Evolutionary conservation across 2,797 vertebrate species (phyloP), one percentile per base, ranked within the genome.

Genomic region (Luscinia megarhynchos): DNA sequence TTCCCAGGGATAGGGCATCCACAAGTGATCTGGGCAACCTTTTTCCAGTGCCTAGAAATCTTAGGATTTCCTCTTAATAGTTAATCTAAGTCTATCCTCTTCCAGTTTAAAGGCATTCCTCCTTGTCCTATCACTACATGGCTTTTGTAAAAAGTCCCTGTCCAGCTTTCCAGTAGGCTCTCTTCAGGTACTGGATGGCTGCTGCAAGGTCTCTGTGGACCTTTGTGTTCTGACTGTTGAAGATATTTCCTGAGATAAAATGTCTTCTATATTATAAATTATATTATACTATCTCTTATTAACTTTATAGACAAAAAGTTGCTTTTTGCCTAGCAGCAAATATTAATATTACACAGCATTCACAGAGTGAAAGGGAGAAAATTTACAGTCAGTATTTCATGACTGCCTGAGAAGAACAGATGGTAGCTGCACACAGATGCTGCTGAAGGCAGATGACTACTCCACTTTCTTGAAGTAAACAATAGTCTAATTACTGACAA

Each of bases 401-500:
- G 87, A 87, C 54, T 0, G 3, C 36, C 57, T 50, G 66, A 94
- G 89, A 95, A 74, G 72, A 97, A 82, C 92, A 97, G 93, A 96
- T 94, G 89, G 90, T 54, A 94, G 63, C 69, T 84, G 64, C 45
- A 55, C 59, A 62, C 48, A 92, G 87, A 89, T 57, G 76, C 32
- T 89, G 70, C 66, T 88, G 50, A 84, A 93, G 58, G 51, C 73
- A 89, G 66, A 91, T 79, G 80, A 91, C 68, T 90, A 58, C 51
- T 77, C 91, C 43, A 32, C 30, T 87, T 92, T 93, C 90, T 68
- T 87, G 30, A 96, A 94, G 79, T 95, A 94, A 97, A 96, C 84
- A 95, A 68, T 77, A 27, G 81, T 74, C 64, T 91, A 94, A 95
- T 97, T 91, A 92, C 61, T 79, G 38, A 67, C 43, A 91, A 93